Evolutionary conservation across 2,888 invertebrate genomes (phyloP), one percentile per base, ranked within the genome.

Genomic region (Coelopa pilipes): DNA sequence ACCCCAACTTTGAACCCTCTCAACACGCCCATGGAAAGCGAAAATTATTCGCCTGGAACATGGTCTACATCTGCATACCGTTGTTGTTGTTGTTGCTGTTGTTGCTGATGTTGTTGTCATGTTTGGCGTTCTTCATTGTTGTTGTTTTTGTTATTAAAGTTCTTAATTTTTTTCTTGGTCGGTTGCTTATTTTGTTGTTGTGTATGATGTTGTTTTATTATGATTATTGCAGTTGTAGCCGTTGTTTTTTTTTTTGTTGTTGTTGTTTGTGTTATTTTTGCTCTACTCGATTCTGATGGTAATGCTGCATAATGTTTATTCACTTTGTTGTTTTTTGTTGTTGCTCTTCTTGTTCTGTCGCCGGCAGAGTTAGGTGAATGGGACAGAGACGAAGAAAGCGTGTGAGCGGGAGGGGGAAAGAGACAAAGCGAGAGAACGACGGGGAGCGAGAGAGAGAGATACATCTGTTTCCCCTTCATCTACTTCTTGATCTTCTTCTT

Each of bases 41-140:
- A 81, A 82, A 80, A 81, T 82, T 81, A 80, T 79, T 80, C 82
- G 81, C 82, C 82, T 81, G 34, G 34, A 34, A 34, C 34, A 34
- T 34, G 34, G 34, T 34, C 34, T 34, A 34, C 34, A 34, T 34
- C 34, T 34, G 34, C 34, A 34, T 34, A 57, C 70, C 63, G 46
- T 49, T 34, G 62, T 63, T 55, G 57, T 17, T 57, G 57, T n/a
- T 21, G 57, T 57, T 57, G 57, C 0, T 57, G 57, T 17, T 57
- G n/a, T 17, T 57, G 57, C 3, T 57, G n/a, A 5, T 19, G 57
- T 21, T 34, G 34, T 34, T 34, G 2, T 34, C 7, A 34, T 34
- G 2, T 2, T 72, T 17, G 13, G 17, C 7, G 15, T 17, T 11
- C 12, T 17, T 15, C n/a, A n/a, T n/a, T 55, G 17, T 17, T 63